Conservation (phyloP, 2,888 invertebrate genomes). For the Andrena marginata region DNA sequence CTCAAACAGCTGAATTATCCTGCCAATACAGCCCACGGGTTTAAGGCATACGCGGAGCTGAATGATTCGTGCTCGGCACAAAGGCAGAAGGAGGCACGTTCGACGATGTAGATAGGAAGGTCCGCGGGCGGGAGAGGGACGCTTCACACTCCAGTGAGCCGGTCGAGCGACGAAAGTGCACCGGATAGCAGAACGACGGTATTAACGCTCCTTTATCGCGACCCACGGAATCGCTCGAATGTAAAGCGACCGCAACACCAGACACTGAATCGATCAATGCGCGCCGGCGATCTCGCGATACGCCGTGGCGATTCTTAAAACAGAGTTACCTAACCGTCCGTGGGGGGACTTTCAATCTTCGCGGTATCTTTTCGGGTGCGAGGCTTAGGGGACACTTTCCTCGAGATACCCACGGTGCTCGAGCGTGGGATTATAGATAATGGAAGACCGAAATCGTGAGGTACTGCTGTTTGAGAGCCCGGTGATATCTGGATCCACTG, state of each 20-base stretch:
- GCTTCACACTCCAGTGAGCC: constrained; percentile 42
- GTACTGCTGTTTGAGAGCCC: too few species aligned
- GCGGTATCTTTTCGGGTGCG: not conserved
- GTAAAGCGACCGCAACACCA: constrained; percentile 23
- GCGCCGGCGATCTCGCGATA: constrained; percentile 10
- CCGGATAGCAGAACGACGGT: constrained; percentile 20
- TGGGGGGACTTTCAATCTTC: not conserved
- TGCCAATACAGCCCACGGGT: not conserved
- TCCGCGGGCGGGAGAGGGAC: constrained; percentile 32
- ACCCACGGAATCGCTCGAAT: constrained; percentile 22
- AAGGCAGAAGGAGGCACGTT: constrained; percentile 5
- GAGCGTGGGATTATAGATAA: too few species aligned
- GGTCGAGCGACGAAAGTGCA: constrained; percentile 35
- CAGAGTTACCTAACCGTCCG: not conserved
- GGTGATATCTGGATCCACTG: too few species aligned
- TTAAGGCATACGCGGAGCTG: not conserved
- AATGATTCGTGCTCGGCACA: constrained; percentile 17
- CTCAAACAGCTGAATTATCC: not conserved
- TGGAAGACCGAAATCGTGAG: too few species aligned
- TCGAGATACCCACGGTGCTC: not conserved
- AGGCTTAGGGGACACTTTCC: constrained; percentile 7
- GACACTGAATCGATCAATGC: constrained; percentile 24
- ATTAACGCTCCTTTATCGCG: constrained; percentile 32
- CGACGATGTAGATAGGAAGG: constrained; percentile 19
- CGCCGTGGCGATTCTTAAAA: not conserved